A percentile compares a stretch with the other conserved stretches of the same genome.
Evolutionary conservation across 2,888 invertebrate species (phyloP).

Genomic region (Lamellibrachia satsuma): DNA sequence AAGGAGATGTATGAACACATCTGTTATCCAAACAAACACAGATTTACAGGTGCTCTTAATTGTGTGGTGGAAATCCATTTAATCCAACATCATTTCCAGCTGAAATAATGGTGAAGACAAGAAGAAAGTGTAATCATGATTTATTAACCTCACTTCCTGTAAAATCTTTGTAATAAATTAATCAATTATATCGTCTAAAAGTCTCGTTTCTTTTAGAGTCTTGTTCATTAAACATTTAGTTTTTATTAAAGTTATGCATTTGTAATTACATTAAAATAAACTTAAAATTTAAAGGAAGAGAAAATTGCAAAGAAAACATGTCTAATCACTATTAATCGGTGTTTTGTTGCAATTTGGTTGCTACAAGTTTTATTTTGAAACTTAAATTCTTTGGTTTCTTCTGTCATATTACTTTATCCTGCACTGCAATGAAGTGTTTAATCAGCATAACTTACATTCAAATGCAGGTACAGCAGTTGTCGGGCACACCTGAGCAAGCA

Average conservation of each 20-base stretch:
- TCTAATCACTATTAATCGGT: neutral
- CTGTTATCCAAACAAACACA: neutral
- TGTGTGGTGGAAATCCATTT: neutral
- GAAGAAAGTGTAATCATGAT: neutral
- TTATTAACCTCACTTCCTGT: neutral
- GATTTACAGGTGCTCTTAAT: too few relatives aligned
- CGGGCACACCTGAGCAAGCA: neutral
- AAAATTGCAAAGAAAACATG: neutral
- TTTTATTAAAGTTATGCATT: neutral
- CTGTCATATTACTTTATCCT: neutral
- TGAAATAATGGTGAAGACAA: neutral
- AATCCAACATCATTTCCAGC: neutral
- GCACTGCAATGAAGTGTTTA: neutral
- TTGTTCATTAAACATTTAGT: neutral
- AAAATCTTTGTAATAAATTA: neutral
- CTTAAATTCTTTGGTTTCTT: too few relatives aligned
- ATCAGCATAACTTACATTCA: neutral
- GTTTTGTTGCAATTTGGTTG: neutral
- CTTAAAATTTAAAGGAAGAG: neutral
- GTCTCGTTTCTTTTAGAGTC: neutral
- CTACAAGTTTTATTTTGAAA: too few relatives aligned
- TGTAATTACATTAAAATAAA: neutral
- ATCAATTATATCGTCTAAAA: neutral
- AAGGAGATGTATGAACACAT: neutral
- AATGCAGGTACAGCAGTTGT: neutral